These are phyloP conservation scores for Platygyra sinensis DNA, from an alignment of 64 coral and sea anemone genomes.

Conservation along the genomic window DNA sequence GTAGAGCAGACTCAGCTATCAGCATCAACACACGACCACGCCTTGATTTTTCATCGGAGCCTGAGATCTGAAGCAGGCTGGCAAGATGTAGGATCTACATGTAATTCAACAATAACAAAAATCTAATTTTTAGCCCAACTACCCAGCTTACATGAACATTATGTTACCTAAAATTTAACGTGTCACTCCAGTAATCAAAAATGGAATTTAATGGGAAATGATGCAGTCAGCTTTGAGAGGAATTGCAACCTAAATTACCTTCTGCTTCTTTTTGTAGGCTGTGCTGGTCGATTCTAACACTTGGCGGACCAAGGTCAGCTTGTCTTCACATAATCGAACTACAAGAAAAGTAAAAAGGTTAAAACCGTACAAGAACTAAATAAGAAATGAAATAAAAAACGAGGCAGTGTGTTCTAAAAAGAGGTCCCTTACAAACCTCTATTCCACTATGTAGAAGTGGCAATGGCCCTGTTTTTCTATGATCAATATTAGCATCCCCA, in stretches of 20 bases:
- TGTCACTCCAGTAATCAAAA: no score
- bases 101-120: neutral
- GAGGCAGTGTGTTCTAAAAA: no score
- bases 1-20: conserved; percentile 68
- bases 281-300: conserved; percentile 56
- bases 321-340: conserved; percentile 98
- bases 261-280: conserved; percentile 80
- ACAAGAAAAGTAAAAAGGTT: neutral
- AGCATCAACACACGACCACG: conserved; percentile 79
- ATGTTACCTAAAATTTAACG: no score
- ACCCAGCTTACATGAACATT: no score
- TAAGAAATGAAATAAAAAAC: no score
- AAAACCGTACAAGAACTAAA: neutral
- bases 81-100: conserved; percentile 88
- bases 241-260: conserved; percentile 43
- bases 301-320: conserved; percentile 73
- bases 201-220: no score
- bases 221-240: no score
- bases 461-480: no score
- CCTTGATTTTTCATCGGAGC: conserved; percentile 79
- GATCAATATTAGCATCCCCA: no score
- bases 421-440: no score
- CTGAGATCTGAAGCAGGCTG: conserved; percentile 77
- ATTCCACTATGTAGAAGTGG: no score
- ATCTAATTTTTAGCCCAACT: neutral